These are phyloP conservation scores for Micronisus gabar DNA, from an alignment of 2,113 vertebrate genomes.

Conservation along the genomic window DNA sequence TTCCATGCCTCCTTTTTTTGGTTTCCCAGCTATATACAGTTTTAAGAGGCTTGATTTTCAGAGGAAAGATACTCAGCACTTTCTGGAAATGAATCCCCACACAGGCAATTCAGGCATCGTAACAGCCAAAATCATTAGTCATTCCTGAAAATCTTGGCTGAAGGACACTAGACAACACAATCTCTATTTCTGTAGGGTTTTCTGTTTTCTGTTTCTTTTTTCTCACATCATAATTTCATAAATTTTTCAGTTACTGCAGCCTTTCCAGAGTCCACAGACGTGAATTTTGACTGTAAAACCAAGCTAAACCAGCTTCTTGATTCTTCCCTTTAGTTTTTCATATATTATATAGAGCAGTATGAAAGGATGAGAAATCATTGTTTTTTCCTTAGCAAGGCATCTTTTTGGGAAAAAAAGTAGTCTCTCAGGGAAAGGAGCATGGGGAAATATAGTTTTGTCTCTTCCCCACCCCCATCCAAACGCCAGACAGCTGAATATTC, in stretches of 20 bases:
- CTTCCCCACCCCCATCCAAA: not conserved
- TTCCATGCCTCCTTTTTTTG: not conserved
- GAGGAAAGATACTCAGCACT: not conserved
- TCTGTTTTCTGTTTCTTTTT: not conserved
- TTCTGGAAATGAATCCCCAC: not conserved
- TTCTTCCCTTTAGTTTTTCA: not conserved
- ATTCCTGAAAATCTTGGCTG: constrained; percentile 18
- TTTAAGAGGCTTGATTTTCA: not conserved
- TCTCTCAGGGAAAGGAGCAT: not conserved
- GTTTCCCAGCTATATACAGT: not conserved
- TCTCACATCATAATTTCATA: not conserved
- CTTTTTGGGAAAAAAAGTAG: not conserved
- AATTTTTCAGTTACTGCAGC: not conserved
- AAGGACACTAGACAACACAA: not conserved
- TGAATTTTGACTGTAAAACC: not conserved
- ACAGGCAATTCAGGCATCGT: not conserved
- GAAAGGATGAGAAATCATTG: not conserved
- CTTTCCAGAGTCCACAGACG: not conserved
- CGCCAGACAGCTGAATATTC: not conserved
- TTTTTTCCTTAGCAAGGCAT: not conserved
- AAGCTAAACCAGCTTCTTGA: not conserved
- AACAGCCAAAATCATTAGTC: constrained; percentile 13
- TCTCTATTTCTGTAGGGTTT: not conserved
- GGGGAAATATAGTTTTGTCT: not conserved
- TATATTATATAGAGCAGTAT: not conserved